These are phyloP conservation scores for Aporrectodea caliginosa DNA, from an alignment of 1,140 invertebrate genomes.

Conservation along the genomic window DNA sequence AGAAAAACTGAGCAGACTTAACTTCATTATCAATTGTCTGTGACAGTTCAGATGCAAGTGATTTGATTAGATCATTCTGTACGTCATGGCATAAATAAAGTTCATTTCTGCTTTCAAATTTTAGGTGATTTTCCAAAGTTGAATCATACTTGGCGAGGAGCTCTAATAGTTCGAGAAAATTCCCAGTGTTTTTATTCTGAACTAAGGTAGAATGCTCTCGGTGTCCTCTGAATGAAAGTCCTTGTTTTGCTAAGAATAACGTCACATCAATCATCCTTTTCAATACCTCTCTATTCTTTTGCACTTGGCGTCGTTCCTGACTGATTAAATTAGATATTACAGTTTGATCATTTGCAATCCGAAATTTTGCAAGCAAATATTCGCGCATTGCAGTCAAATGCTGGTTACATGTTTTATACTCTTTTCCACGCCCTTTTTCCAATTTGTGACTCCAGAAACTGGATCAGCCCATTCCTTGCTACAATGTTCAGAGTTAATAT, in stretches of 20 bases:
- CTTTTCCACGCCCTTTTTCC: background rate
- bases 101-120: background rate
- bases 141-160: background rate
- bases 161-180: background rate
- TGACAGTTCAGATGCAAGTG: background rate
- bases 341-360: background rate
- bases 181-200: background rate
- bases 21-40: background rate
- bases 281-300: background rate
- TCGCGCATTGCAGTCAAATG: background rate
- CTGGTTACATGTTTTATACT: background rate
- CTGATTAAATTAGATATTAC: background rate
- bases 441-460: background rate
- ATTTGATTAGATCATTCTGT: constrained; percentile 1
- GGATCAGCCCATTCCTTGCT: background rate
- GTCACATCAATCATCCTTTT: background rate
- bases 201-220: background rate
- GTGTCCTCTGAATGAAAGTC: background rate
- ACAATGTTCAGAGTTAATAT: background rate
- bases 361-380: background rate
- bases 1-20: background rate
- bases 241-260: background rate
- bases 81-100: background rate
- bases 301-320: background rate
- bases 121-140: background rate